Percentiles rank a stretch among this genome's conserved stretches.
phyloP scores from a whole-genome alignment of 2,797 vertebrate genomes.

The Pithecia hirsuta region DNA sequence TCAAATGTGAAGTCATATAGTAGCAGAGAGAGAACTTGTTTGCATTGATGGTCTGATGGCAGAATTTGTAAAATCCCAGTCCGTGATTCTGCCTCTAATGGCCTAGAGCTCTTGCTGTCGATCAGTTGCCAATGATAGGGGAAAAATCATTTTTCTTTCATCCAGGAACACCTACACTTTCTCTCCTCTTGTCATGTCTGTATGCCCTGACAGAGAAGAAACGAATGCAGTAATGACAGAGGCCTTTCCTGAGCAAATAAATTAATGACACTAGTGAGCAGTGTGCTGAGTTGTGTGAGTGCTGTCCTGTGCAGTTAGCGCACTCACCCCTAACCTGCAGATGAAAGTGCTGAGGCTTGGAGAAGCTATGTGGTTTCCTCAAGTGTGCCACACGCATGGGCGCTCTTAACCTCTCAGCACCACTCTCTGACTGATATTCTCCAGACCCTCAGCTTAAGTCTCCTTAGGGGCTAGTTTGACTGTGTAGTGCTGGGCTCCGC shows the following conservation, averaged over 20 bases:
- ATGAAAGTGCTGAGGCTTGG: neutral
- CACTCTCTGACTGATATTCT: accelerated
- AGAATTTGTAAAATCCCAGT: neutral
- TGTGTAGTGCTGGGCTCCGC: accelerated
- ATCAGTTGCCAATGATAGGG: accelerated
- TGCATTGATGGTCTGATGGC: neutral
- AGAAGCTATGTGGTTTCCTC: accelerated
- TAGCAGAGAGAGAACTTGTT: neutral
- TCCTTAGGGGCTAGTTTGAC: accelerated
- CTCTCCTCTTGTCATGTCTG: accelerated
- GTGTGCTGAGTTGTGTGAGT: neutral
- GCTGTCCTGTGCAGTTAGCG: accelerated
- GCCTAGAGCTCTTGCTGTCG: accelerated
- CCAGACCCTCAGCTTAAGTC: neutral
- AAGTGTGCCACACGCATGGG: accelerated
- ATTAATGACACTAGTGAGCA: neutral
- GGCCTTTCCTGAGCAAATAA: neutral
- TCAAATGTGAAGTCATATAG: neutral
- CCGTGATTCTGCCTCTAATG: accelerated
- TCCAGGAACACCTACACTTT: neutral
- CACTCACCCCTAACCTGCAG: neutral
- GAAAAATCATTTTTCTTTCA: neutral
- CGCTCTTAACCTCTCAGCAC: accelerated
- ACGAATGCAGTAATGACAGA: neutral
- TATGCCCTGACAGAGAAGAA: neutral